Conservation (phyloP, 2,113 vertebrate species). For the Eretmodus cyanostictus region DNA sequence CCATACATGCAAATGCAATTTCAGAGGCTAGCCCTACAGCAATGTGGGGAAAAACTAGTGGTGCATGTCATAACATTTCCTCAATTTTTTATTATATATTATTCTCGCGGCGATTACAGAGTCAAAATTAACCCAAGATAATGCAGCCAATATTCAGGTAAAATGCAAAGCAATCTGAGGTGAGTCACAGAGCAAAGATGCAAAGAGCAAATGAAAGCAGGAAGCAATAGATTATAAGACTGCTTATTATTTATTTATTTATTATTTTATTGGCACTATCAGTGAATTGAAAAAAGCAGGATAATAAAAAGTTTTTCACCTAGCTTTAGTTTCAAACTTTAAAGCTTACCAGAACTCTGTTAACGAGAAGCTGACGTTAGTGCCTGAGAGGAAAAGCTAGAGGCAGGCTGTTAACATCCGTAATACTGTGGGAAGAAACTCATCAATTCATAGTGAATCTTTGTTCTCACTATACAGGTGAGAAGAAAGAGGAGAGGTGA, state of each 20-base stretch:
- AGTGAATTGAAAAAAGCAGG: background rate
- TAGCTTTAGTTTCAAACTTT: background rate
- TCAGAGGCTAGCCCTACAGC: constrained; percentile 1
- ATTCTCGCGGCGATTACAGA: background rate
- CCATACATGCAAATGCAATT: background rate
- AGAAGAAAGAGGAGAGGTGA: background rate
- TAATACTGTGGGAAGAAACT: background rate
- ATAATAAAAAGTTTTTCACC: background rate
- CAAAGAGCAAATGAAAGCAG: background rate
- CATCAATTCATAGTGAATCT: constrained; percentile 12
- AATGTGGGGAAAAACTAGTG: background rate
- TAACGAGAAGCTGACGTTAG: background rate
- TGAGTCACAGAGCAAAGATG: background rate
- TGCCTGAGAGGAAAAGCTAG: background rate
- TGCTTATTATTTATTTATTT: background rate
- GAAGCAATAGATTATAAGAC: background rate
- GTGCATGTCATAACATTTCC: background rate
- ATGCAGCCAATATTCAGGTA: background rate
- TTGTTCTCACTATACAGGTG: constrained; percentile 23
- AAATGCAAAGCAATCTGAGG: background rate
- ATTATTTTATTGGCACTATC: background rate
- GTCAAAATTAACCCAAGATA: background rate
- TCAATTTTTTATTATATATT: background rate
- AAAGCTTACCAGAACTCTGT: background rate
- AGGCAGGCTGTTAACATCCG: background rate